Base-by-base conservation (phyloP, 2,113 vertebrate species). In the Mola mola region DNA sequence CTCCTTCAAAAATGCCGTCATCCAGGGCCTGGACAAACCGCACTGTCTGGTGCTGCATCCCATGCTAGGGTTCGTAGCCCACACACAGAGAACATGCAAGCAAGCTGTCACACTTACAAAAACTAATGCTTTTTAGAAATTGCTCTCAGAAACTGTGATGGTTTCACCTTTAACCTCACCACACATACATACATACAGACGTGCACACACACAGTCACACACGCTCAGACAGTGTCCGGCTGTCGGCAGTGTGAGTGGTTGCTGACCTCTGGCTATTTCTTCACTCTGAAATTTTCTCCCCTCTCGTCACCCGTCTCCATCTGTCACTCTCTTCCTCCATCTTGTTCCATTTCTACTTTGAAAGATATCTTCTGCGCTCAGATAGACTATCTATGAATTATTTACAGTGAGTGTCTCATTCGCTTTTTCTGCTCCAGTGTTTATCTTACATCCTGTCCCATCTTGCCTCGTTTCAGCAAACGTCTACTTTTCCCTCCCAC, bases 1-100 rank as follows among this genome's bases (percentile, higher is more conserved):
- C 57, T 98, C 96, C 72, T 99, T 99, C 87, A 98, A 99, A 88
- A 99, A 98, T 0, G 96, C 96, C 0, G 96, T 98, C 60, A 95
- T 99, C 66, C 96, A 98, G 83, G 95, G 94, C 49, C 84, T 98
- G 79, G 96, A 98, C 77, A 96, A 96, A 66, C 97, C 97, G 0
- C 96, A 97, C 24, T 95, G 96, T 85, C 89, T 99, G 25, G 96
- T 96, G 8, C 93, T 98, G 52, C 95, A 98, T 86, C 96, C 97
- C 0, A 89, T 95, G 0, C 90, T 87, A 1, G 97, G 96, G 97
- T 98, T 12, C 49, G 93, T 85, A 3, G 0, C 3, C 3, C 17
- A 37, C 15, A 50, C 43, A 34, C 49, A 33, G 40, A n/a, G 37
- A 29, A n/a, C 10, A 60, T 61, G 38, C 41, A 8, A 11, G 33